Evolutionary conservation across 2,888 invertebrate species (phyloP).

Genomic region (Rhyacophila evoluta): DNA sequence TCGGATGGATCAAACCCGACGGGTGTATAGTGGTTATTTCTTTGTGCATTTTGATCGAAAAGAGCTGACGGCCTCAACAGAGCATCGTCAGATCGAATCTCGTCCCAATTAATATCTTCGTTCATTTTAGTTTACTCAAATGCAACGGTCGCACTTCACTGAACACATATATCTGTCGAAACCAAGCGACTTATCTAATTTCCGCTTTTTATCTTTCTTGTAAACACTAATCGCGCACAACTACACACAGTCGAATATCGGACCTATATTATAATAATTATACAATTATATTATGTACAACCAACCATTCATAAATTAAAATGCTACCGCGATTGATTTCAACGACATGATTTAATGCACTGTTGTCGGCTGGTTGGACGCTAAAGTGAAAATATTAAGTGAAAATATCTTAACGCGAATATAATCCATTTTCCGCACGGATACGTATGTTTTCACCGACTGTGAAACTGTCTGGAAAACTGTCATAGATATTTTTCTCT

Average conservation of each 20-base stretch:
- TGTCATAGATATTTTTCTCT: conserved; percentile 8
- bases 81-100: conserved; percentile 51
- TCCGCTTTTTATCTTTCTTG: conserved; percentile 12
- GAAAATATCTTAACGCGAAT: conserved; percentile 38
- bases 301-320: conserved; percentile 2
- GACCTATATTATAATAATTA: conserved; percentile 5
- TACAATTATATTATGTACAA: no score
- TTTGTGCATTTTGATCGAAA: conserved; percentile 41
- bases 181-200: conserved; percentile 32
- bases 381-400: not conserved
- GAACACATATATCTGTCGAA: conserved; percentile 13
- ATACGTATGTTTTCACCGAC: conserved; percentile 35
- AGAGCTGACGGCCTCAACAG: conserved; percentile 42
- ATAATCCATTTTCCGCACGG: conserved; percentile 44
- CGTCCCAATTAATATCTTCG: conserved; percentile 54
- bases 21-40: conserved; percentile 37
- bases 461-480: conserved; percentile 29
- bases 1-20: conserved; percentile 46
- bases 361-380: not conserved
- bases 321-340: not conserved
- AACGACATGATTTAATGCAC: not conserved
- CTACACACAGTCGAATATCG: not conserved
- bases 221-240: not conserved
- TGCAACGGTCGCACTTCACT: not conserved
- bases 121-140: conserved; percentile 44